phyloP scores from a whole-genome alignment of 2,888 invertebrate genomes.

The Thecocarcelia acutangulata region DNA sequence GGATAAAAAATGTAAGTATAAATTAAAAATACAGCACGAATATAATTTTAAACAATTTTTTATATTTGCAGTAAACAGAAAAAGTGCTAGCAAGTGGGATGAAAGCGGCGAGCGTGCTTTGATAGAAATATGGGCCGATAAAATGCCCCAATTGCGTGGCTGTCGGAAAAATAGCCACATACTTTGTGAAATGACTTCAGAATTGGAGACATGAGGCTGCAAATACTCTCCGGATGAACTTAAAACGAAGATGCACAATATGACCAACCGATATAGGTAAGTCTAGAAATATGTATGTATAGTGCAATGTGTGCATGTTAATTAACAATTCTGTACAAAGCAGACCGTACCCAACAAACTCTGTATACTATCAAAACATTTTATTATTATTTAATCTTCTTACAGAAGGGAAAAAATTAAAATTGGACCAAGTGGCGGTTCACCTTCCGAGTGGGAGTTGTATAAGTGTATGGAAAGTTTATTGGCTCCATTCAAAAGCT shows the following conservation, averaged over 20 bases:
- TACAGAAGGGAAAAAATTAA: neutral
- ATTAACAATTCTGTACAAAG: too few species aligned
- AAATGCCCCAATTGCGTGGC: neutral
- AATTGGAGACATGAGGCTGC: neutral
- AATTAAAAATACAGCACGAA: too few species aligned
- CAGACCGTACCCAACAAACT: too few species aligned
- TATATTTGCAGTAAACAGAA: too few species aligned
- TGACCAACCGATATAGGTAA: neutral
- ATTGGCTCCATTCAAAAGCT: constrained; percentile 2
- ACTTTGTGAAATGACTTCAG: neutral
- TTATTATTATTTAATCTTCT: too few species aligned
- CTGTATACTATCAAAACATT: too few species aligned
- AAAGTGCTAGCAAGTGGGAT: too few species aligned
- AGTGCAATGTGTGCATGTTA: neutral
- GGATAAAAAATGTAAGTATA: too few species aligned
- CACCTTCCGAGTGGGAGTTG: neutral
- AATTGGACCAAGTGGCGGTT: neutral
- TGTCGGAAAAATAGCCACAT: neutral
- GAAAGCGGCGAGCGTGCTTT: too few species aligned
- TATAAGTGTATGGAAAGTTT: neutral
- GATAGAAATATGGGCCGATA: too few species aligned
- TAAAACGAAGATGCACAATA: constrained; percentile 2
- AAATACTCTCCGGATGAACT: neutral
- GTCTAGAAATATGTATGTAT: neutral
- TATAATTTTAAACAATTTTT: too few species aligned